Base-by-base conservation (phyloP, 2,113 vertebrate species). In the Chamaea fasciata region DNA sequence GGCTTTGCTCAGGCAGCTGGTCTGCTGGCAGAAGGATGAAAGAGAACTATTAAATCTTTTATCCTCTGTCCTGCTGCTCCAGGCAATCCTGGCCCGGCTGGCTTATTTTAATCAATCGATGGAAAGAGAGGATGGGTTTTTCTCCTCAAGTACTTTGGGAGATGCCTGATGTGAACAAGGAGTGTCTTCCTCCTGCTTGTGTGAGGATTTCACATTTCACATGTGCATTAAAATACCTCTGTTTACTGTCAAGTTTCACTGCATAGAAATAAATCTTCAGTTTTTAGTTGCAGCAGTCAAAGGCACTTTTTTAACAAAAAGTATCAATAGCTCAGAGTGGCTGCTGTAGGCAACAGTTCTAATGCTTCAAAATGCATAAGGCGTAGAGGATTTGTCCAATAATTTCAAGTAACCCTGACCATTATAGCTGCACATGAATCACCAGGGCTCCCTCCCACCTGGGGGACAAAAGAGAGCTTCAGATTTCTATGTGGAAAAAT, bases 401-500 rank as follows among this genome's bases (percentile, higher is more conserved):
- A 65, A 67, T 90, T 87, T 93, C 41, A 49, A 60, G 53, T 89
- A 84, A 60, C 13, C 11, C 35, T 1, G 2, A 15, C 60, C n/a
- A 81, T 93, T 92, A 82, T 33, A 84, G 37, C 65, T 84, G 37
- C 76, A 57, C 56, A 13, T 87, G 62, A 89, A 92, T 87, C 90
- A 84, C 44, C 39, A 83, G 50, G 18, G 49, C 23, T 94, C 10
- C 49, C 35, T 89, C 53, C 69, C 59, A 93, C 73, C 69, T 94
- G 83, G 24, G 35, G 3, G 24, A 57, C n/a, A 46, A 62, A 69
- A 53, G 44, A 62, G 50, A 70, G 57, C 63, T 81, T 95, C 71
- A 73, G 65, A 90, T 95, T 88, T 95, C 73, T 88, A 1, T 67
- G 67, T 87, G 83, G 90, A 78, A 95, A 95, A 96, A 96, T 87